phyloP scores from a whole-genome alignment of 2,113 vertebrate genomes.

The Puffinus mauretanicus region DNA sequence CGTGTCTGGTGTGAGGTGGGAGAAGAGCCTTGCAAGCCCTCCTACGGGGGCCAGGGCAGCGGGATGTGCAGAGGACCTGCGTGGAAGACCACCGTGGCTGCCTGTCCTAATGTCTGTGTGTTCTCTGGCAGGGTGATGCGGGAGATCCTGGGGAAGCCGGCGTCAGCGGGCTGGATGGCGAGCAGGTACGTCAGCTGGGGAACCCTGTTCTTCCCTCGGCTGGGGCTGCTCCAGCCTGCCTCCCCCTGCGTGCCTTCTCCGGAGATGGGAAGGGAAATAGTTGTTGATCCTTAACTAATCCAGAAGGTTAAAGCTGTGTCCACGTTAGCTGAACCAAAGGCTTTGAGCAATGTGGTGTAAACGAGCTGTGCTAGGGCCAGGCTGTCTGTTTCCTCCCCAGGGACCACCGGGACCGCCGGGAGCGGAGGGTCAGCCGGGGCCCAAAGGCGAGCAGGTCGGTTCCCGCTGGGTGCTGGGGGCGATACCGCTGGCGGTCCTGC shows the following conservation, averaged over 20 bases:
- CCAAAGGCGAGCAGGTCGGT: slow-evolving; percentile 84
- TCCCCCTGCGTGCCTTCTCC: fast-evolving
- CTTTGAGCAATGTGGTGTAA: neutral
- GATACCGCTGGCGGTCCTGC: fast-evolving
- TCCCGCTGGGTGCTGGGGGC: neutral
- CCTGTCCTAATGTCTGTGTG: neutral
- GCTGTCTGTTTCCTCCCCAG: slow-evolving; percentile 48
- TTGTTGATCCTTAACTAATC: neutral
- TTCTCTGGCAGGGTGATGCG: slow-evolving; percentile 34
- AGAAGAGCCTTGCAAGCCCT: neutral
- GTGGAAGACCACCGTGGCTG: fast-evolving
- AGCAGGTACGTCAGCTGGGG: slow-evolving; percentile 48
- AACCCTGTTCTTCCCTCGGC: fast-evolving
- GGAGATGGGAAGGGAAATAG: neutral
- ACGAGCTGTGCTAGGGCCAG: neutral
- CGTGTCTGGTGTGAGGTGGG: fast-evolving
- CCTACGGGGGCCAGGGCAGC: neutral
- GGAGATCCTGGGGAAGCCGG: slow-evolving; percentile 23
- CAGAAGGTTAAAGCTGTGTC: neutral
- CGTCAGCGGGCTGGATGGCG: slow-evolving; percentile 52
- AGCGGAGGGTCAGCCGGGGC: slow-evolving; percentile 73
- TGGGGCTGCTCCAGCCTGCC: neutral
- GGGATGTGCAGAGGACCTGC: neutral
- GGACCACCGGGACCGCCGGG: slow-evolving; percentile 74
- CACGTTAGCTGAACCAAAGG: neutral